Conservation (phyloP, 2,888 invertebrate genomes). For the Schizaphis graminum region DNA sequence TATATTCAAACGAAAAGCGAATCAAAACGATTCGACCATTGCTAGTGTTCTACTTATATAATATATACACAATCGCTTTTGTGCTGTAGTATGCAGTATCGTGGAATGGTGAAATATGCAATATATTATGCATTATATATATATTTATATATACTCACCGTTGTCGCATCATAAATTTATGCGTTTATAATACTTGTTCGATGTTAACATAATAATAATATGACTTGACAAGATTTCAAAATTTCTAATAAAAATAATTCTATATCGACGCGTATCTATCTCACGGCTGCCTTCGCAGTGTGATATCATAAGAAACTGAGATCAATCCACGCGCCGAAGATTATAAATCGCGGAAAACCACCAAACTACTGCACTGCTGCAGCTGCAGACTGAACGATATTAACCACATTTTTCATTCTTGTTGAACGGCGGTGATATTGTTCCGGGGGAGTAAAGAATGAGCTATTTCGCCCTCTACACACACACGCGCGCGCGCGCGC, state of each 20-base stretch:
- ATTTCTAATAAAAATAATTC: conserved; percentile 28
- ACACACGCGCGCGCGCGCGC: neutral
- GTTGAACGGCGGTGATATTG: conserved; percentile 30
- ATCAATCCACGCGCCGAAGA: conserved; percentile 25
- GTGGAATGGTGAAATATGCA: neutral
- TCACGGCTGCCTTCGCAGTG: no score
- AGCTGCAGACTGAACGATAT: conserved; percentile 35
- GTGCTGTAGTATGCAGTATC: neutral
- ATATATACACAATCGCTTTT: neutral
- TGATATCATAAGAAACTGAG: conserved; percentile 28
- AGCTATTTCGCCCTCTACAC: conserved; percentile 50
- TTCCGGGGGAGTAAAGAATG: conserved; percentile 52
- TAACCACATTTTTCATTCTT: conserved; percentile 58
- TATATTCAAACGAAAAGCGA: conserved; percentile 19
- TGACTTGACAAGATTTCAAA: neutral
- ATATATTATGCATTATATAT: neutral
- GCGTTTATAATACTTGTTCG: neutral
- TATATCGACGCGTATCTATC: no score
- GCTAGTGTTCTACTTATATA: neutral
- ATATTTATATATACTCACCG: neutral
- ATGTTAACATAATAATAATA: neutral
- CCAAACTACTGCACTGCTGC: neutral
- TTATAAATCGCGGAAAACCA: conserved; percentile 54
- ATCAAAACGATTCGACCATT: conserved; percentile 19
- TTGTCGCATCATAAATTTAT: neutral